These are phyloP conservation scores for Phrynocephalus vlangalii DNA, from an alignment of 2,797 vertebrate species.

Conservation along the genomic window DNA sequence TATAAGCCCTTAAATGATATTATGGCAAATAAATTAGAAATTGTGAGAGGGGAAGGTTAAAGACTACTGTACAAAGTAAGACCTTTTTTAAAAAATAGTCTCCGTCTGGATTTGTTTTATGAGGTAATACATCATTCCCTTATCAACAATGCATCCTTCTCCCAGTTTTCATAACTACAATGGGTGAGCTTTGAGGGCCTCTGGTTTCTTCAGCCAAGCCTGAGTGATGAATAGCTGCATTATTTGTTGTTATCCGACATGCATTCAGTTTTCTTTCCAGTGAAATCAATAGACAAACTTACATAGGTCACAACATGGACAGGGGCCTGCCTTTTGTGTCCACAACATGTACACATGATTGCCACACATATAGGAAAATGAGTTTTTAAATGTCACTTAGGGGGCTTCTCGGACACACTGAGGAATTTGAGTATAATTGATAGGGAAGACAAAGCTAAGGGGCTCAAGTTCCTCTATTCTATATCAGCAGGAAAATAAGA, in stretches of 20 bases:
- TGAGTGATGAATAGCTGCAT: constrained; percentile 21
- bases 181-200: constrained; percentile 4
- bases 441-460: not conserved
- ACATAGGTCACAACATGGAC: constrained; percentile 25
- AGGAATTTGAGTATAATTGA: not conserved
- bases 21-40: constrained; percentile 20
- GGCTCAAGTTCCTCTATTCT: not conserved
- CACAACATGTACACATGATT: not conserved
- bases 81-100: not conserved
- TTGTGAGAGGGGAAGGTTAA: not conserved
- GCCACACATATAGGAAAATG: not conserved
- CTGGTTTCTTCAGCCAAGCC: constrained; percentile 25
- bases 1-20: constrained; percentile 21
- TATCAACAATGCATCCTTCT: constrained; percentile 24
- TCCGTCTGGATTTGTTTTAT: constrained; percentile 28
- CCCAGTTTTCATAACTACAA: constrained; percentile 19
- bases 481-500: not conserved
- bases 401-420: not conserved
- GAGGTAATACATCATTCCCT: constrained; percentile 34
- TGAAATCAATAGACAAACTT: constrained; percentile 30
- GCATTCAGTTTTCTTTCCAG: constrained; percentile 45
- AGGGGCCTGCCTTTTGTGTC: constrained; percentile 3
- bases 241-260: constrained; percentile 41
- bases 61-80: constrained; percentile 4
- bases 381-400: constrained; percentile 27